phyloP scores from a whole-genome alignment of 2,888 invertebrate species.

The Laothoe populi region DNA sequence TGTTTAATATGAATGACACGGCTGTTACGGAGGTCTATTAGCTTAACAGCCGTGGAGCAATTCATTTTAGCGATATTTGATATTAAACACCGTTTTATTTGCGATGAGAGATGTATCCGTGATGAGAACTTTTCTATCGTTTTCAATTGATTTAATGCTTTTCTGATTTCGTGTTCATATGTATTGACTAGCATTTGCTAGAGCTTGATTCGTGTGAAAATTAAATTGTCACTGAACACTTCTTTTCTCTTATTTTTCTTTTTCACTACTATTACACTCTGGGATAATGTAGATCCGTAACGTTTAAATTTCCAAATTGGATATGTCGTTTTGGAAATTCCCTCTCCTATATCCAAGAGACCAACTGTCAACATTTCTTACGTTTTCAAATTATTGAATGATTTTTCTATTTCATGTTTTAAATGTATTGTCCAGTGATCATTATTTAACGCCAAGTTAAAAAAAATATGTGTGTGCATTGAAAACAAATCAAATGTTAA shows the following conservation, averaged over 20 bases:
- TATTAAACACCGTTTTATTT: slow-evolving; percentile 16
- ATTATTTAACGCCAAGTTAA: too few relatives aligned
- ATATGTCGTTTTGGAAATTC: too few relatives aligned
- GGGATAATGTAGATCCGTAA: too few relatives aligned
- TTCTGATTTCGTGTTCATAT: background rate
- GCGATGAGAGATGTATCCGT: slow-evolving; percentile 6
- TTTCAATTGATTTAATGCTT: background rate
- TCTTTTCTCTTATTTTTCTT: too few relatives aligned
- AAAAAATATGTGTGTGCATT: too few relatives aligned
- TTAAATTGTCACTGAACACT: background rate
- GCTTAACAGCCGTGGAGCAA: slow-evolving; percentile 29
- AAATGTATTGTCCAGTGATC: too few relatives aligned
- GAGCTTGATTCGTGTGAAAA: background rate
- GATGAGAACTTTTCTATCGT: background rate
- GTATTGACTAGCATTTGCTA: background rate
- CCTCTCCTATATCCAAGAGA: too few relatives aligned
- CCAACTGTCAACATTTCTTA: too few relatives aligned
- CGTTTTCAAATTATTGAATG: too few relatives aligned
- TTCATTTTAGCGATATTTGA: slow-evolving; percentile 28
- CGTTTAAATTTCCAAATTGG: too few relatives aligned
- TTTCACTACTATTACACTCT: too few relatives aligned
- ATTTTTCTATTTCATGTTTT: too few relatives aligned
- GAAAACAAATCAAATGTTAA: background rate
- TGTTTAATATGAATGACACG: slow-evolving; percentile 58
- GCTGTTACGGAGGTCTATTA: slow-evolving; percentile 38